Evolutionary conservation across 2,888 invertebrate genomes (phyloP), one percentile per base, ranked within the genome.

Genomic region (Eupithecia insigniata): DNA sequence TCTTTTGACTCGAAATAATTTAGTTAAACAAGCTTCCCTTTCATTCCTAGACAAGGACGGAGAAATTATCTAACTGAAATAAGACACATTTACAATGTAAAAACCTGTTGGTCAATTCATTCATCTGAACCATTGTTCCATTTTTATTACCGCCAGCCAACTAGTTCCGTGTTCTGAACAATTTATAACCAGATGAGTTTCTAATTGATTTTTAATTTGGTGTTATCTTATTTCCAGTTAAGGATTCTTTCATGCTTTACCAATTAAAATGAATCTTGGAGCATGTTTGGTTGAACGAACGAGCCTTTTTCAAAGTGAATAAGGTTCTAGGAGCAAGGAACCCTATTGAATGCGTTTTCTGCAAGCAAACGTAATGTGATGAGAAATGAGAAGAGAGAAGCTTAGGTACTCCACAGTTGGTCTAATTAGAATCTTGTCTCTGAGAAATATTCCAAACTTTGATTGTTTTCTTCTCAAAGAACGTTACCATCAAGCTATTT

Each of bases 371-470:
- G 46, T 66, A 46, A 66, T 72, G 43, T 66, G 28, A 65, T 71
- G 55, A 65, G 58, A 64, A 65, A 66, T 72, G 58, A 51, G 46
- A 51, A 65, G 58, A 71, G 43, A 8, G 18, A 39, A 43, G 71
- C 51, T 46, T 68, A 46, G 28, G 34, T 58, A 60, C 64, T 69
- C 16, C 43, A 60, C 28, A 46, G 51, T 12, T 26, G 12, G 12
- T 61, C 46, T 72, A 72, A 72, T 69, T 72, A 69, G 43, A 65
- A 46, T 46, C 61, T 55, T 36, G 39, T 71, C 67, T 64, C 67
- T 64, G 26, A 51, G 68, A 22, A 34, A 64, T 39, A 58, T 60
- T 69, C 66, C 22, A 28, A 60, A 60, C 28, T 18, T 67, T 16
- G n/a, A 68, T 65, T 58, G 39, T 36, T 39, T 66, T 71, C n/a